A percentile compares a stretch with the other conserved stretches of the same genome.
Evolutionary conservation across 1,140 invertebrate genomes (phyloP).

Genomic region (Brachionus koreanus): DNA sequence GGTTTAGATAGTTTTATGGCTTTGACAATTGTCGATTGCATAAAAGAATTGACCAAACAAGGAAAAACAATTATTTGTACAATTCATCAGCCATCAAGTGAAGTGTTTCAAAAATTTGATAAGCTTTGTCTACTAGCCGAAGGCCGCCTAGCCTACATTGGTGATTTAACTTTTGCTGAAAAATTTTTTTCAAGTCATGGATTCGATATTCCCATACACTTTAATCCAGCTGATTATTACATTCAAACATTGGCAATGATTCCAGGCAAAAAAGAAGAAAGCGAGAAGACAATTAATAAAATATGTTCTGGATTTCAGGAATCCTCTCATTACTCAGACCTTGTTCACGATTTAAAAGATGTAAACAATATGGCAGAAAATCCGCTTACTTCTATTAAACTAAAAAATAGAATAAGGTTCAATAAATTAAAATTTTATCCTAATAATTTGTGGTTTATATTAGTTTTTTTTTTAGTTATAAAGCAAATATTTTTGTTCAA

Average conservation of each 20-base stretch:
- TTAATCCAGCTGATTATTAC: slow-evolving; percentile 44
- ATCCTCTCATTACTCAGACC: not conserved
- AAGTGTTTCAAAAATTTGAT: slow-evolving; percentile 86
- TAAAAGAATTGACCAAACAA: slow-evolving; percentile 65
- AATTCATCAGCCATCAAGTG: slow-evolving; percentile 91
- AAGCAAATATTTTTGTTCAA: slow-evolving; percentile 11
- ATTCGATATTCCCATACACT: slow-evolving; percentile 47
- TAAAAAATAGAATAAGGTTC: slow-evolving; percentile 35
- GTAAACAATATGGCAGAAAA: not conserved
- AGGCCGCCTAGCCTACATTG: slow-evolving; percentile 24
- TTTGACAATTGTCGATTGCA: slow-evolving; percentile 77
- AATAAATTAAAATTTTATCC: not conserved
- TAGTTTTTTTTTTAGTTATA: not conserved
- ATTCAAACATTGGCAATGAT: slow-evolving; percentile 64
- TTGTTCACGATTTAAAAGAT: not conserved
- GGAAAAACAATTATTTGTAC: slow-evolving; percentile 89
- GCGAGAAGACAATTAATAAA: slow-evolving; percentile 45
- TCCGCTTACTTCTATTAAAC: not conserved
- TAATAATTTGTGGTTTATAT: not conserved
- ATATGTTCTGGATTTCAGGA: not conserved
- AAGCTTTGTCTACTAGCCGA: slow-evolving; percentile 21
- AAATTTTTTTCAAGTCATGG: slow-evolving; percentile 49
- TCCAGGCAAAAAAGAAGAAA: slow-evolving; percentile 71
- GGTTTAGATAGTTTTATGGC: slow-evolving; percentile 78
- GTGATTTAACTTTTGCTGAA: not conserved